A percentile compares a stretch with the other conserved stretches of the same genome.
phyloP scores from a whole-genome alignment of 1,140 invertebrate genomes.

The Potamilus streckersoni region DNA sequence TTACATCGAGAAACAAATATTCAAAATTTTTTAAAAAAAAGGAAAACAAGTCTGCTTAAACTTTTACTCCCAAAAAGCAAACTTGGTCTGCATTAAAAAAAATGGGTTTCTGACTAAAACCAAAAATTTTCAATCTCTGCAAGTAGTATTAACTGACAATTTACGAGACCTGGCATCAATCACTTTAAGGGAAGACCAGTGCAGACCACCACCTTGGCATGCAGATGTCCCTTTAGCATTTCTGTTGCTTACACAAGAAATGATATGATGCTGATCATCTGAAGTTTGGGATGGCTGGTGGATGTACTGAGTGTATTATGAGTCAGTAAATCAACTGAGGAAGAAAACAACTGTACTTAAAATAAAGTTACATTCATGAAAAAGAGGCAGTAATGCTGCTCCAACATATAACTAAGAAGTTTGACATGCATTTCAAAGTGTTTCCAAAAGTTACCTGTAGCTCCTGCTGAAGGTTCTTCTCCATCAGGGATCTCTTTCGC shows the following conservation, averaged over 20 bases:
- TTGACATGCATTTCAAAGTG: background rate
- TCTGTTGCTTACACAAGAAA: no score
- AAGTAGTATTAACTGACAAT: no score
- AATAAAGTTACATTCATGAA: background rate
- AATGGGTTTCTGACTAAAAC: no score
- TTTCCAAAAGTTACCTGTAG: conserved; percentile 70
- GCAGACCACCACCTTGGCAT: no score
- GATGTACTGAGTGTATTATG: conserved; percentile 27
- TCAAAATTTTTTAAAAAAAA: background rate
- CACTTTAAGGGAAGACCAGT: no score
- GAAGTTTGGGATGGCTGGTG: background rate
- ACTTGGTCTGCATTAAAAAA: no score
- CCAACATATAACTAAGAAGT: conserved; percentile 1
- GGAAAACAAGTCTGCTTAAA: background rate
- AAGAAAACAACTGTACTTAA: background rate
- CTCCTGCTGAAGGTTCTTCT: conserved; percentile 90
- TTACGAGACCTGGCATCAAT: no score
- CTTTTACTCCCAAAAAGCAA: no score
- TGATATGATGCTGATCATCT: conserved; percentile 2
- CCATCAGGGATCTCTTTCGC: conserved; percentile 87
- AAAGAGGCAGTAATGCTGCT: background rate
- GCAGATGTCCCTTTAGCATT: no score
- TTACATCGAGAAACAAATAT: background rate
- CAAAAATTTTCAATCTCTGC: no score
- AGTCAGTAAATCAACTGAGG: background rate